phyloP scores from a whole-genome alignment of 1,140 invertebrate genomes.

The Penaeus indicus region DNA sequence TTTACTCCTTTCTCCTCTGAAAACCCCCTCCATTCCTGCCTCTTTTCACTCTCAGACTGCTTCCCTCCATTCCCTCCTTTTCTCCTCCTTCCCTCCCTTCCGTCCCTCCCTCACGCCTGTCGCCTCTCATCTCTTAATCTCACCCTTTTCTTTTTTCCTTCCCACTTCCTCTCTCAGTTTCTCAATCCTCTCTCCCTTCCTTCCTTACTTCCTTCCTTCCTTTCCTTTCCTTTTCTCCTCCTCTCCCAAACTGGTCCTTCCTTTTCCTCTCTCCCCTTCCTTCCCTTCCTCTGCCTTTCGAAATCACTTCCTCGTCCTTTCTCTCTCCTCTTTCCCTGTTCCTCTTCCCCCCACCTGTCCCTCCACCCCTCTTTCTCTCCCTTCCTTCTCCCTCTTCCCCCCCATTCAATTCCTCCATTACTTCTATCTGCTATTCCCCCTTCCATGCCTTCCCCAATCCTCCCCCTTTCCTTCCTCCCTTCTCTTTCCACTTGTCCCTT shows the following conservation, averaged over 20 bases:
- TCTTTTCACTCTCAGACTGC: no score
- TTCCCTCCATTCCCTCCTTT: no score
- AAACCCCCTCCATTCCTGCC: not conserved
- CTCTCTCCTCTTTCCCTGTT: not conserved
- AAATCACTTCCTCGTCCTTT: not conserved
- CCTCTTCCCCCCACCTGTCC: not conserved
- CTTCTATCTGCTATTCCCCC: not conserved
- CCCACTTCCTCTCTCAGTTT: not conserved
- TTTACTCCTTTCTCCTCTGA: no score
- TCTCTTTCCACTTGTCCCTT: not conserved
- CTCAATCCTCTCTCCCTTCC: not conserved
- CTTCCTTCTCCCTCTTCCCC: not conserved
- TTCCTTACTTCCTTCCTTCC: not conserved
- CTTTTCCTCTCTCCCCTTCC: not conserved
- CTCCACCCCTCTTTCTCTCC: not conserved
- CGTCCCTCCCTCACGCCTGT: not conserved
- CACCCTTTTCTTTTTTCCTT: not conserved
- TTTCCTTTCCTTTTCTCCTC: no score
- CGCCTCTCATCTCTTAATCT: not conserved
- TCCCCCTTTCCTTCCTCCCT: not conserved
- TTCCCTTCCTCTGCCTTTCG: not conserved
- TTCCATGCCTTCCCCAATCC: not conserved
- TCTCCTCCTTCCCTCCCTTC: no score
- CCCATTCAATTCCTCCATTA: not conserved
- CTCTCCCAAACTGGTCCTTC: not conserved